Base-by-base conservation (phyloP, 2,797 vertebrate genomes). In the Rhincodon typus region DNA sequence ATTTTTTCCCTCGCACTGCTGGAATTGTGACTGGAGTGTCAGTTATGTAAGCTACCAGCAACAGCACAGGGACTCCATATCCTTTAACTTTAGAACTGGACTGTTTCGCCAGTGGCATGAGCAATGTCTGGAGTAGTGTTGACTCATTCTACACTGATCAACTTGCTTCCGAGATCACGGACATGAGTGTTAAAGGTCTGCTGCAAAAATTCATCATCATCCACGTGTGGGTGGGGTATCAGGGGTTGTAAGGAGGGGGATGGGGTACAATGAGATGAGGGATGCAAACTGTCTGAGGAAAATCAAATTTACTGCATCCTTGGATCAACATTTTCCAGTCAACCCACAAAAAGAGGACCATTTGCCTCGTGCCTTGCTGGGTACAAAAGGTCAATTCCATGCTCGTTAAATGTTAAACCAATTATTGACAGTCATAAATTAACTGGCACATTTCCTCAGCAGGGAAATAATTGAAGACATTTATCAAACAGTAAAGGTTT, bases 391-490 rank as follows among this genome's bases (percentile, higher is more conserved):
- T 69, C 90, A 93, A 69, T n/a, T 67, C 3, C 62, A 62, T 38
- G 62, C 62, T 93, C 38, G 62, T 67, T 93, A 93, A 93, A 30
- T 93, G 90, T 93, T 93, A 93, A 93, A 67, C 90, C 38, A 62
- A 67, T 67, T 38, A 93, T 93, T 66, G n/a, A n/a, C 90, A 93
- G 90, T 5, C 90, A 67, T 93, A 93, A 93, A 93, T 93, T 93
- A 93, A 67, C 62, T 93, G 34, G 34, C 62, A 67, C 34, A 67
- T 38, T 42, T 93, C 90, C 90, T 62, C n/a, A 21, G 62, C 69
- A 62, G 21, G 57, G n/a, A 62, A 67, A 93, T 93, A 93, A 93
- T 67, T 93, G 90, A 67, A 67, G 66, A 62, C 62, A 67, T 93
- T 93, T 93, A 93, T 93, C 90, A 93, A 67, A 88, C 67, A 93